A percentile compares a stretch with the other conserved stretches of the same genome.
Conservation (phyloP, 2,113 vertebrate species). For the Anguilla japonica region DNA sequence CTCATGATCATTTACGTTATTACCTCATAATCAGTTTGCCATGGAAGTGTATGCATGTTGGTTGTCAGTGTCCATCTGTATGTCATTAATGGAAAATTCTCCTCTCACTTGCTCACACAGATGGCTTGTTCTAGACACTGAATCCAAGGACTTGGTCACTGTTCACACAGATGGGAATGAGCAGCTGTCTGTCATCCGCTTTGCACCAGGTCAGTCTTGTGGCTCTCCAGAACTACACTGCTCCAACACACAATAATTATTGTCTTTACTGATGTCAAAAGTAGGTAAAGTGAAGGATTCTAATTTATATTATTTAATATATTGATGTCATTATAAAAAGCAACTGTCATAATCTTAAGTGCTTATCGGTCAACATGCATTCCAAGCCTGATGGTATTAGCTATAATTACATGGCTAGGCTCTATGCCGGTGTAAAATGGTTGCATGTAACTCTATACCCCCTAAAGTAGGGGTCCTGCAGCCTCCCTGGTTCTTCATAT, state of each 20-base stretch:
- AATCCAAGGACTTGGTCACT: slow-evolving; percentile 93
- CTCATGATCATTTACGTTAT: not conserved
- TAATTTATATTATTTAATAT: not conserved
- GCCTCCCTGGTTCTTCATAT: not conserved
- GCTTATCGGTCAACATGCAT: not conserved
- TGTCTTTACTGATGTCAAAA: not conserved
- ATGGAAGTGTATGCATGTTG: not conserved
- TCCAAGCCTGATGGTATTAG: not conserved
- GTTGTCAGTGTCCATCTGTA: not conserved
- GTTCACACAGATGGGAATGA: slow-evolving; percentile 97
- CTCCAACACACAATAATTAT: not conserved
- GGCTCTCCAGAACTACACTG: not conserved
- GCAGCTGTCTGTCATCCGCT: slow-evolving; percentile 93
- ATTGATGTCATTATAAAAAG: not conserved
- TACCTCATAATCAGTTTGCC: not conserved
- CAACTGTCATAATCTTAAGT: not conserved
- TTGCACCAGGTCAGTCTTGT: slow-evolving; percentile 81
- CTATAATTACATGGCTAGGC: not conserved
- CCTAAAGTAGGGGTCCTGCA: not conserved
- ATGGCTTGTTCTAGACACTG: slow-evolving; percentile 97
- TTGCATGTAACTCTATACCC: not conserved
- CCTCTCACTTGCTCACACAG: slow-evolving; percentile 63
- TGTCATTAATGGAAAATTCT: not conserved
- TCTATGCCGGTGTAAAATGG: not conserved
- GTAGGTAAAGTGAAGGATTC: not conserved